Conservation (phyloP, 2,113 vertebrate species). For the Clupea harengus region DNA sequence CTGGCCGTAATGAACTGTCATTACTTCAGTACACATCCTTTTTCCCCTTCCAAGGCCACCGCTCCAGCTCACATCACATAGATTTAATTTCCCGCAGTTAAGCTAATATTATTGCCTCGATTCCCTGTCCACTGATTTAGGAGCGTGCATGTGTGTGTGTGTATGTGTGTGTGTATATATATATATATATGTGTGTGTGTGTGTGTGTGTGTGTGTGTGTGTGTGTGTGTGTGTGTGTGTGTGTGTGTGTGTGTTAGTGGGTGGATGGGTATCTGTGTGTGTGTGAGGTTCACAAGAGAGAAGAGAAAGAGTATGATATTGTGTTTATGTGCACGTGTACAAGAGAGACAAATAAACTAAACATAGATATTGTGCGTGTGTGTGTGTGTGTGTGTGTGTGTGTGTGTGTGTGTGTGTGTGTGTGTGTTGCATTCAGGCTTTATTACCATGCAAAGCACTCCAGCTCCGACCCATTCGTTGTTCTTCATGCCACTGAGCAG, state of each 20-base stretch:
- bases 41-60: constrained; percentile 32
- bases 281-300: neutral
- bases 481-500: constrained; percentile 84
- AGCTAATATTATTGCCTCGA: constrained; percentile 83
- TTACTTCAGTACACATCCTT: constrained; percentile 51
- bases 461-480: constrained; percentile 84
- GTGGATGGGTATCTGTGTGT: neutral
- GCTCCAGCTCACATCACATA: constrained; percentile 64
- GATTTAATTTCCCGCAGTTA: constrained; percentile 90
- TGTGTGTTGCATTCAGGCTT: constrained; percentile 50
- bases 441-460: constrained; percentile 92
- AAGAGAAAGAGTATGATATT: neutral
- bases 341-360: no score
- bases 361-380: neutral
- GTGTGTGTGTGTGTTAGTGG: neutral
- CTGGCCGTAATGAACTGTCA: constrained; percentile 53
- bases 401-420: constrained; percentile 25
- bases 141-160: constrained; percentile 58
- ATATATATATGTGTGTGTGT: constrained; percentile 24
- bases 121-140: constrained; percentile 89
- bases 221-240: neutral
- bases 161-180: neutral
- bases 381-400: neutral
- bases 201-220: constrained; percentile 45
- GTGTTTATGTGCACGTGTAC: neutral